Evolutionary conservation across 2,797 vertebrate species (phyloP).

Genomic region (Psittacula echo): DNA sequence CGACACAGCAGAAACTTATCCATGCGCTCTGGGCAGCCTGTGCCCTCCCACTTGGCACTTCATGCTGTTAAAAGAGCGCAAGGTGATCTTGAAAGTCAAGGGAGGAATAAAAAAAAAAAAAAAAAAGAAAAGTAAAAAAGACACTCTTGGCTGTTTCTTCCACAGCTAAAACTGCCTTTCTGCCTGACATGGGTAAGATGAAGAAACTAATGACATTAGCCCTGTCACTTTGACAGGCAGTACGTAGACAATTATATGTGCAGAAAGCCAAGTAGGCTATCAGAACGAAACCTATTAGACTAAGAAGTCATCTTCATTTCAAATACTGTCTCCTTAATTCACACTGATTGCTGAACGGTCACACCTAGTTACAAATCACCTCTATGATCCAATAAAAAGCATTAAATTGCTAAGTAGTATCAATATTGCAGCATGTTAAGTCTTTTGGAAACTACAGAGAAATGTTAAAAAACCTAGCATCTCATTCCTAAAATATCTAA

Average conservation of each 20-base stretch:
- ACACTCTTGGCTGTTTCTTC: not conserved
- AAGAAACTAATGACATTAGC: constrained; percentile 26
- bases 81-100: not conserved
- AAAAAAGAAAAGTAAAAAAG: too few species aligned
- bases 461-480: not conserved
- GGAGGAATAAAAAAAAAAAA: not conserved
- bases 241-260: not conserved
- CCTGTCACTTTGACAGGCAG: constrained; percentile 17
- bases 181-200: not conserved
- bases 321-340: constrained; percentile 20
- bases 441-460: not conserved
- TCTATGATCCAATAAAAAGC: not conserved
- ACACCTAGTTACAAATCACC: constrained; percentile 28
- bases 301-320: not conserved
- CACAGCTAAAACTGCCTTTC: not conserved
- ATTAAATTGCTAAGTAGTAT: constrained; percentile 9
- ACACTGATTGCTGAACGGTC: not conserved
- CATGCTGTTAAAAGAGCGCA: not conserved
- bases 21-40: not conserved
- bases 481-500: not conserved
- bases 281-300: not conserved
- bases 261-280: constrained; percentile 18
- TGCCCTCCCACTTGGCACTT: not conserved
- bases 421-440: not conserved
- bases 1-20: not conserved